phyloP scores from a whole-genome alignment of 2,888 invertebrate genomes.

The Pyrrhosoma nymphula region DNA sequence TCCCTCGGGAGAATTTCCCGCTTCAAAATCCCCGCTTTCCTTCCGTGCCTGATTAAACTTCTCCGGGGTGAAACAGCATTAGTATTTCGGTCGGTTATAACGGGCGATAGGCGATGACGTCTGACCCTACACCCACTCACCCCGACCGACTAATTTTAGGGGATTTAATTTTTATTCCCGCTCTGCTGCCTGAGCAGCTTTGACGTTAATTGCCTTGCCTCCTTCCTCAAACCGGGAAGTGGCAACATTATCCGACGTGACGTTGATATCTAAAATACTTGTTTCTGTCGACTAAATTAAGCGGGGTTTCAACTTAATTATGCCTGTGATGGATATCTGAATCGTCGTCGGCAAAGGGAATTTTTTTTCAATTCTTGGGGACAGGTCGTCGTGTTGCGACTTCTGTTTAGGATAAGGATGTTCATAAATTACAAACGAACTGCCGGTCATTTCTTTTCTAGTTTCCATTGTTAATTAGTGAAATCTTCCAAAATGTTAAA shows the following conservation, averaged over 20 bases:
- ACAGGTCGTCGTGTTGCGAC: neutral
- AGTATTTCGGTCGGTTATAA: neutral
- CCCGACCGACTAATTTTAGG: too few species aligned
- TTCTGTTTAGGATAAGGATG: neutral
- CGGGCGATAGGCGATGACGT: neutral
- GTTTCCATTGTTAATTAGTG: too few species aligned
- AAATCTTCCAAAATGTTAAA: too few species aligned
- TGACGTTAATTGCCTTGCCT: neutral
- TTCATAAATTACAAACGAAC: too few species aligned
- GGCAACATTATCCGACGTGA: neutral
- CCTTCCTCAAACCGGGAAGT: neutral
- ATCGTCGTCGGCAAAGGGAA: neutral
- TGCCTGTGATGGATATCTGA: neutral
- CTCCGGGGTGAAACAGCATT: neutral
- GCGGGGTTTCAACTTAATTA: neutral
- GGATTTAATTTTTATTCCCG: too few species aligned
- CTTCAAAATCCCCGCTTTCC: too few species aligned
- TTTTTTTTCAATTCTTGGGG: neutral
- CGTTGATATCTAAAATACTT: neutral
- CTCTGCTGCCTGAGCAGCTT: neutral
- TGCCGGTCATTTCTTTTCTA: too few species aligned
- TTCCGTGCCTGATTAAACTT: too few species aligned
- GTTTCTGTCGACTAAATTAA: neutral
- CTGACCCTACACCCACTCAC: neutral
- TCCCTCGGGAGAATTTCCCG: too few species aligned